Evolutionary conservation across 2,888 invertebrate species (phyloP).

Genomic region (Brachypalpus laphriformis): DNA sequence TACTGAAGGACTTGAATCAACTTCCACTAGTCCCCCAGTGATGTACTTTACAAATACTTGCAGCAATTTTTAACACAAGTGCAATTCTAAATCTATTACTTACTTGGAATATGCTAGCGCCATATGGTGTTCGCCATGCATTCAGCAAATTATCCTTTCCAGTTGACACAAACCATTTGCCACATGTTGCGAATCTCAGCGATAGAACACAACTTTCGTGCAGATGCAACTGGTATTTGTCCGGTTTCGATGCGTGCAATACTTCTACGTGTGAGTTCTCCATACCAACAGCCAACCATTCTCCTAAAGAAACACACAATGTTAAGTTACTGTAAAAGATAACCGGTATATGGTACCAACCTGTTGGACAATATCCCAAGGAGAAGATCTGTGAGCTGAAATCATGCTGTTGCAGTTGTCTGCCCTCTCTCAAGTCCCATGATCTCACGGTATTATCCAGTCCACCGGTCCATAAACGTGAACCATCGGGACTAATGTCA

Average conservation of each 20-base stretch:
- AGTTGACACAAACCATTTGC: constrained; percentile 99
- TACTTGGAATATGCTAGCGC: constrained; percentile 99
- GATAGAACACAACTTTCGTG: constrained; percentile 99
- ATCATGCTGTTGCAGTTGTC: constrained; percentile 97
- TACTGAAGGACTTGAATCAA: no score
- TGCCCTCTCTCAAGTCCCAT: constrained; percentile 97
- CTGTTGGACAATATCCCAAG: constrained; percentile 95
- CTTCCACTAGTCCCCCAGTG: no score
- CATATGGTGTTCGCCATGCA: constrained; percentile 99
- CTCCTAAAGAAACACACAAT: constrained; percentile 84
- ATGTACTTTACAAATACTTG: no score
- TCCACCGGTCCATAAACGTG: constrained; percentile 95
- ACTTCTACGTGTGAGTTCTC: constrained; percentile 99
- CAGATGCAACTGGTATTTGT: constrained; percentile 97
- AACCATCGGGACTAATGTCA: constrained; percentile 97
- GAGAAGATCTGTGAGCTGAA: constrained; percentile 95
- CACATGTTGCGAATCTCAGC: constrained; percentile 96
- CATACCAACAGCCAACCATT: constrained; percentile 99
- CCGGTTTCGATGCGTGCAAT: constrained; percentile 93
- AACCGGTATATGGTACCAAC: constrained; percentile 78
- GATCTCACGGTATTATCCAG: constrained; percentile 98
- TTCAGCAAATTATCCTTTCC: constrained; percentile 99
- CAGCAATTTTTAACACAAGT: not conserved
- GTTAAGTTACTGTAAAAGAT: constrained; percentile 92
- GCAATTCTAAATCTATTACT: constrained; percentile 57